phyloP scores from a whole-genome alignment of 1,140 invertebrate genomes.

The Drosophila funebris region DNA sequence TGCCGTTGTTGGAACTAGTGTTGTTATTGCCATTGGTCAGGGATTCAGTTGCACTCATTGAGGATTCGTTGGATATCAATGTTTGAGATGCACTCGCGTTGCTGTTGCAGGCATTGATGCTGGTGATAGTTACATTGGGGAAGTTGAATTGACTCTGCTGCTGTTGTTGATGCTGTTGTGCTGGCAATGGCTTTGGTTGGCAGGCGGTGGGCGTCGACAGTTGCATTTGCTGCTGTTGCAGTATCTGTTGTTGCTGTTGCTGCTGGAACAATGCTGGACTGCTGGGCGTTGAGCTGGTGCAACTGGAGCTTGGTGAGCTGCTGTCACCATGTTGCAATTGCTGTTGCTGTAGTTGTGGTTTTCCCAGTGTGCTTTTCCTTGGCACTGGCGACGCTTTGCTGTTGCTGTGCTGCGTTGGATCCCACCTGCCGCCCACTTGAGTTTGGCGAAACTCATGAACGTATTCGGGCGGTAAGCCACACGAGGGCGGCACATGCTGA shows the following conservation, averaged over 20 bases:
- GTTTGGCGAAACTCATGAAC: slow-evolving; percentile 90
- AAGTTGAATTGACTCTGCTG: slow-evolving; percentile 92
- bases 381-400: slow-evolving; percentile 84
- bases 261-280: slow-evolving; percentile 91
- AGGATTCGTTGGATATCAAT: slow-evolving; percentile 52
- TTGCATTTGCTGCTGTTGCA: slow-evolving; percentile 46
- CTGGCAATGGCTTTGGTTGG: slow-evolving; percentile 68
- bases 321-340: slow-evolving; percentile 87
- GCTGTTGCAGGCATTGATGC: slow-evolving; percentile 48
- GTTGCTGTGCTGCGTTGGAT: slow-evolving; percentile 64
- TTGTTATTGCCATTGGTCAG: slow-evolving; percentile 45
- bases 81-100: slow-evolving; percentile 38
- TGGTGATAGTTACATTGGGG: slow-evolving; percentile 86
- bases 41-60: not conserved
- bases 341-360: slow-evolving; percentile 55
- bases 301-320: slow-evolving; percentile 97
- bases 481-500: slow-evolving; percentile 94
- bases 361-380: slow-evolving; percentile 47
- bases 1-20: slow-evolving; percentile 29
- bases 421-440: slow-evolving; percentile 85
- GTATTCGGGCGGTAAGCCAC: slow-evolving; percentile 93
- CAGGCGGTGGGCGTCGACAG: slow-evolving; percentile 72
- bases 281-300: slow-evolving; percentile 97
- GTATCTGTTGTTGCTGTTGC: slow-evolving; percentile 71
- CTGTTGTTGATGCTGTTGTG: slow-evolving; percentile 56